These are phyloP conservation scores for Actinia tenebrosa DNA, from an alignment of 64 coral and sea anemone species.

Conservation along the genomic window DNA sequence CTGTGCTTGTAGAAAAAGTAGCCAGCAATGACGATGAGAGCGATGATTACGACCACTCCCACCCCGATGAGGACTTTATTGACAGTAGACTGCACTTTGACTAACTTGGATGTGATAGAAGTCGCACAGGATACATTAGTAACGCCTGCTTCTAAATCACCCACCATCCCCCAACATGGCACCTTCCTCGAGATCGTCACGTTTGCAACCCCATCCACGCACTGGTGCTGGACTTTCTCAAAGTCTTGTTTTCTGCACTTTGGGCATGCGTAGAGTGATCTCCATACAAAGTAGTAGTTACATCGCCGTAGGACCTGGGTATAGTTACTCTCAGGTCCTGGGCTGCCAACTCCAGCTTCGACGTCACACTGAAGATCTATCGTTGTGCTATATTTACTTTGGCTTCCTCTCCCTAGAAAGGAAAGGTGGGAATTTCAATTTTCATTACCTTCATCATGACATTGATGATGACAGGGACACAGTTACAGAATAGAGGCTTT, in stretches of 20 bases:
- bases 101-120: background rate
- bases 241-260: constrained; percentile 55
- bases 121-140: constrained; percentile 5
- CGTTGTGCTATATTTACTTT: constrained; percentile 1
- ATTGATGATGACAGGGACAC: no score
- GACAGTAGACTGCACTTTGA: background rate
- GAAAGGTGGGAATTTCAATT: background rate
- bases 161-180: constrained; percentile 55
- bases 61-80: constrained; percentile 72
- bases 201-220: constrained; percentile 46
- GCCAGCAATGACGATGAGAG: constrained; percentile 38
- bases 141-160: constrained; percentile 20
- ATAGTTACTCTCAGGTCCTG: constrained; percentile 47
- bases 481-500: no score
- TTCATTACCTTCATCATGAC: no score
- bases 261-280: constrained; percentile 87
- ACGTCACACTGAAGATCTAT: constrained; percentile 73
- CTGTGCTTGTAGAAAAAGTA: constrained; percentile 85
- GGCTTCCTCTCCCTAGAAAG: background rate
- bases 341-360: constrained; percentile 65
- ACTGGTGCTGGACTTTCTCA: constrained; percentile 30
- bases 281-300: constrained; percentile 59
- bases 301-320: constrained; percentile 7
- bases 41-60: constrained; percentile 41
- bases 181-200: constrained; percentile 36